Evolutionary conservation across 2,797 vertebrate species (phyloP).

Genomic region (Clarias laeviceps): DNA sequence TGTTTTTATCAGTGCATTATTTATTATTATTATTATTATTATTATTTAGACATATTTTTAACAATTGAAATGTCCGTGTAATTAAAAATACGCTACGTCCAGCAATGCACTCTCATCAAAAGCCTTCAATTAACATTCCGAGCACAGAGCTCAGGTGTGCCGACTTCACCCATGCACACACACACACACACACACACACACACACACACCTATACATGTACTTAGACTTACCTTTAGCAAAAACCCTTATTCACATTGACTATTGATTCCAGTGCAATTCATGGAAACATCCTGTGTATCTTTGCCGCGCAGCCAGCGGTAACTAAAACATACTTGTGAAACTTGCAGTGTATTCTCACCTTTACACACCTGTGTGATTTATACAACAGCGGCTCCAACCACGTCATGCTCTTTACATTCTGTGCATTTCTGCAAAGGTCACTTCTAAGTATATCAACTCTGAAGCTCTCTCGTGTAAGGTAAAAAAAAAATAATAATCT

Average conservation of each 20-base stretch:
- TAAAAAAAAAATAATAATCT: neutral
- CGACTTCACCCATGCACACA: neutral
- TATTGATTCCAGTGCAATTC: neutral
- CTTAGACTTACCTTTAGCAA: neutral
- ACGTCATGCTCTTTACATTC: neutral
- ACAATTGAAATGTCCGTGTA: neutral
- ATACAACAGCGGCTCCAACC: neutral
- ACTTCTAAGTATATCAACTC: neutral
- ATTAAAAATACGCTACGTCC: neutral
- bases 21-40: too few relatives aligned
- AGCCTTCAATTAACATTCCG: neutral
- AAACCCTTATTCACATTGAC: neutral
- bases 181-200: too few relatives aligned
- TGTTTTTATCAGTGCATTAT: neutral
- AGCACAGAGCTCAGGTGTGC: neutral
- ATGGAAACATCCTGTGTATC: neutral
- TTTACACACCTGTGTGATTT: constrained; percentile 16
- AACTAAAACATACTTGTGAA: constrained; percentile 18
- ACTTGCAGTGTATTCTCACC: constrained; percentile 21
- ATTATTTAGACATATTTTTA: neutral
- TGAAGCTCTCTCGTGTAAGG: neutral
- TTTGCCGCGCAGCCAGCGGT: neutral
- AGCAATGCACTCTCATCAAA: neutral
- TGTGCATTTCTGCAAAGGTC: neutral
- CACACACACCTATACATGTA: neutral